phyloP scores from a whole-genome alignment of 2,888 invertebrate genomes.

The Dicranocentrus wangi region DNA sequence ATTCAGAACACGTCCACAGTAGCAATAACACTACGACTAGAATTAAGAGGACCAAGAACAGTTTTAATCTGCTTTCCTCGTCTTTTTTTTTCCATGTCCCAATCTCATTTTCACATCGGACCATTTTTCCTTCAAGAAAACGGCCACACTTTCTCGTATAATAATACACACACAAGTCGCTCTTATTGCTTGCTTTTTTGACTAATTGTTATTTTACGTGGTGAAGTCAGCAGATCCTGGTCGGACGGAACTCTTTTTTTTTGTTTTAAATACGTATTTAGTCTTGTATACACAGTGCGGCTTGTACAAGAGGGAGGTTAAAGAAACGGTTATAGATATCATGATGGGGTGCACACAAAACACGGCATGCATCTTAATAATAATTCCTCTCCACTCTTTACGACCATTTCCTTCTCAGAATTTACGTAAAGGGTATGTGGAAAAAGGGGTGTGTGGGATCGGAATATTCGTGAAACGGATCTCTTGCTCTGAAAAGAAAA shows the following conservation, averaged over 20 bases:
- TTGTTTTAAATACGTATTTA: too few relatives aligned
- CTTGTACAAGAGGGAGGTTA: too few relatives aligned
- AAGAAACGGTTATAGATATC: too few relatives aligned
- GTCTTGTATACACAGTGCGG: too few relatives aligned
- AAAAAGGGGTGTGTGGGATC: too few relatives aligned
- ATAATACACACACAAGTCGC: not conserved
- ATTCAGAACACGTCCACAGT: conserved; percentile 52
- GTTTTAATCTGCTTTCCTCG: not conserved
- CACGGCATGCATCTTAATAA: conserved; percentile 25
- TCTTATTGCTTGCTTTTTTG: not conserved
- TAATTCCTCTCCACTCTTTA: too few relatives aligned
- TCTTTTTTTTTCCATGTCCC: not conserved
- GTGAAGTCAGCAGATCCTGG: not conserved
- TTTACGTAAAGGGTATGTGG: not conserved
- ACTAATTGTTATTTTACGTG: conserved; percentile 42
- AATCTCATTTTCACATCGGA: conserved; percentile 15
- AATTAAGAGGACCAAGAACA: not conserved
- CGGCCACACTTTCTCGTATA: conserved; percentile 2
- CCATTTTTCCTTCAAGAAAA: not conserved
- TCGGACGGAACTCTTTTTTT: too few relatives aligned
- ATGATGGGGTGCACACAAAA: not conserved
- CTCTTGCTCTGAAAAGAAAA: conserved; percentile 1
- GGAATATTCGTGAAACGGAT: not conserved
- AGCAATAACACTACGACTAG: conserved; percentile 20
- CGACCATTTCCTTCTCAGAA: not conserved